These are phyloP conservation scores for Girardia tigrina DNA, from an alignment of 2,888 invertebrate genomes.

Conservation along the genomic window DNA sequence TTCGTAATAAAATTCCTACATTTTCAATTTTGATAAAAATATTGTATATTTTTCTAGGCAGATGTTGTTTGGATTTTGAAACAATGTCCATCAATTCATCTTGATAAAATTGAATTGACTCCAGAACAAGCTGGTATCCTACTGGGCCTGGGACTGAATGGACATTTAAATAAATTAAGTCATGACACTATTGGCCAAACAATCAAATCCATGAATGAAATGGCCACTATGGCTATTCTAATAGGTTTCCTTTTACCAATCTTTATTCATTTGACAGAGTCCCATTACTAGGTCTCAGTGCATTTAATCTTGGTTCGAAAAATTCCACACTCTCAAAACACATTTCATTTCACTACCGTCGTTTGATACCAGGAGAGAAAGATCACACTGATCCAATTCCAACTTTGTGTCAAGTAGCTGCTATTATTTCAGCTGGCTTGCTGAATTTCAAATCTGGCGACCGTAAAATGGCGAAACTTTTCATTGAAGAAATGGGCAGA, in stretches of 20 bases:
- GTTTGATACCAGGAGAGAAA: background rate
- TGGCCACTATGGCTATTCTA: constrained; percentile 37
- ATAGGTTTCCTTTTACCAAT: too few relatives aligned
- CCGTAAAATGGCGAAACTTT: constrained; percentile 74
- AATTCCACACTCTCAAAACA: constrained; percentile 2
- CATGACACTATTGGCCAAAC: constrained; percentile 50
- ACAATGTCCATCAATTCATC: background rate
- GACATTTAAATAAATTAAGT: constrained; percentile 64
- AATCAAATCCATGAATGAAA: constrained; percentile 35
- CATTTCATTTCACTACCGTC: background rate
- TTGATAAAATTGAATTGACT: constrained; percentile 51
- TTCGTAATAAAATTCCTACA: too few relatives aligned
- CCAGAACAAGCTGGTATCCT: constrained; percentile 68
- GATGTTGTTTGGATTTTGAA: background rate
- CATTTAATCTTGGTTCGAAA: background rate
- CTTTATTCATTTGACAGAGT: too few relatives aligned
- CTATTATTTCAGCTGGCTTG: constrained; percentile 76
- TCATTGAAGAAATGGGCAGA: constrained; percentile 72
- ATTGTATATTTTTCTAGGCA: too few relatives aligned
- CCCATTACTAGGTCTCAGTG: too few relatives aligned
- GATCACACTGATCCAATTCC: background rate
- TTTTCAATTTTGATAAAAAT: too few relatives aligned
- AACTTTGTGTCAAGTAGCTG: constrained; percentile 60
- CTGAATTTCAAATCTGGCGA: constrained; percentile 73
- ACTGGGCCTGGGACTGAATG: constrained; percentile 80